Evolutionary conservation across 2,113 vertebrate genomes (phyloP), one percentile per base, ranked within the genome.

Genomic region (Pyrgilauda ruficollis): DNA sequence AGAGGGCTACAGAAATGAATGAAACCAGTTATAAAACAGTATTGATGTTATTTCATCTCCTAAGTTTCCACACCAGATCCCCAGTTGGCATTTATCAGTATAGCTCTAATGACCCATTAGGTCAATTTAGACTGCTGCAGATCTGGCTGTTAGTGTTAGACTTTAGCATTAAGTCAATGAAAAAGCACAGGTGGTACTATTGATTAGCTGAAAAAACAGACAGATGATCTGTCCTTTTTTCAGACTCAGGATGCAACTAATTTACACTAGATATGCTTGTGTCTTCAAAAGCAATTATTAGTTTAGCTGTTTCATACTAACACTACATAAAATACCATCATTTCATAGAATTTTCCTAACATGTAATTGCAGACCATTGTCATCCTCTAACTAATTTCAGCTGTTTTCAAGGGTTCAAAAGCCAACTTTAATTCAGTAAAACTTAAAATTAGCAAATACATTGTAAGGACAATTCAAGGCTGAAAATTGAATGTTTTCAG

Each of bases 101-200:
- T 17, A 90, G 79, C 59, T 90, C 33, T 94, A 97, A 95, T 49
- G 47, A 95, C 22, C 72, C 80, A 93, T 95, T 94, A 94, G 44
- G 73, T 47, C 82, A 94, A 61, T 94, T 94, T 75, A 93, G 76
- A 56, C 47, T 66, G 44, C 83, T 87, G 64, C 61, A 90, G 76
- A 86, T 90, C 72, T 87, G 79, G 76, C 79, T 91, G 83, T 59
- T 92, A 93, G 47, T 41, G 41, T 86, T 89, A 69, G 22, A 69
- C 55, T 90, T 73, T 30, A 90, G 85, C 75, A 95, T 59, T 67
- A 79, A 95, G 75, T 74, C 84, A 92, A 81, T 72, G 81, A 92
- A 94, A 92, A 94, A 91, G 58, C 83, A 95, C 85, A 93, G 68
- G 77, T 68, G 72, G 67, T 74, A 68, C n/a, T 92, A 84, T 56